Conservation (phyloP, 2,797 vertebrate species). For the Lepilemur septentrionalis region DNA sequence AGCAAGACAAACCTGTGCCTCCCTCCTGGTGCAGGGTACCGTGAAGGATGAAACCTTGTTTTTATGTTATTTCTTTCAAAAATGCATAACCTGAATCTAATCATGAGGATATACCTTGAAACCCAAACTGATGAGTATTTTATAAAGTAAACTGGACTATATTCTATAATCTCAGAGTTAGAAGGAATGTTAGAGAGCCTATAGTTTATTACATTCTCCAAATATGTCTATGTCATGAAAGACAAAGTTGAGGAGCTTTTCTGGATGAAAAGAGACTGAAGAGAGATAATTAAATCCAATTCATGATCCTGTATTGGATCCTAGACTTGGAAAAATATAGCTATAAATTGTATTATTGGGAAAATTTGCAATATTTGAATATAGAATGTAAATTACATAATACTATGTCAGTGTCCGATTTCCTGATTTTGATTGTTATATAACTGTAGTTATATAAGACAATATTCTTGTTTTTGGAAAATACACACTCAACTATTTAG, state of each 20-base stretch:
- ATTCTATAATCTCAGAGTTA: neutral
- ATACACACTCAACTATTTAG: neutral
- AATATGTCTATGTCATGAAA: neutral
- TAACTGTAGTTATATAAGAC: neutral
- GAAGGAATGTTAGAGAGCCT: too few species aligned
- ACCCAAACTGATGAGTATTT: neutral
- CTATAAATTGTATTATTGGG: neutral
- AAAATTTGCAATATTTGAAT: neutral
- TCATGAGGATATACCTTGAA: neutral
- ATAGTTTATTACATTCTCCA: neutral
- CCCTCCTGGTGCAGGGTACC: neutral
- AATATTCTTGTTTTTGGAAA: neutral
- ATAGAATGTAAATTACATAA: neutral
- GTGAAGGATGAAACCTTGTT: neutral
- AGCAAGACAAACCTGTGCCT: neutral
- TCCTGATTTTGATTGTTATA: neutral
- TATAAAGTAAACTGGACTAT: neutral
- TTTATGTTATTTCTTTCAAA: neutral
- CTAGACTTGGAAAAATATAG: neutral
- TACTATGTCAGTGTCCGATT: neutral
- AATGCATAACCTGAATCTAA: neutral
- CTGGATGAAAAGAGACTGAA: neutral
- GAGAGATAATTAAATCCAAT: neutral
- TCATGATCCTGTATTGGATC: neutral
- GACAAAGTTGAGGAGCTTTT: neutral